Base-by-base conservation (phyloP, 2,888 invertebrate species). In the Orthosia gracilis region DNA sequence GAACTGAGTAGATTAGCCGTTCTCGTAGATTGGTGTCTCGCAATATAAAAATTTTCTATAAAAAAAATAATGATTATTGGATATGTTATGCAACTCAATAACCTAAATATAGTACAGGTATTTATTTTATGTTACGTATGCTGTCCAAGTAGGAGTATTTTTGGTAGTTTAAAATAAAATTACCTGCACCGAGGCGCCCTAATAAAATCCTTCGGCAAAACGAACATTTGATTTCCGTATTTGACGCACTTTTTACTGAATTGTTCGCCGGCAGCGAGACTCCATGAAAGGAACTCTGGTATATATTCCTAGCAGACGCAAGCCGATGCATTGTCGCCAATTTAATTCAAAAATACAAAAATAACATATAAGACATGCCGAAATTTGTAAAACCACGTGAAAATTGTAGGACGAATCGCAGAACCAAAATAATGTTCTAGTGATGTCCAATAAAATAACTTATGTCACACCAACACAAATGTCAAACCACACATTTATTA, bases 1-100 rank as follows among this genome's bases (percentile, higher is more conserved):
- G 94, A 89, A 85, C 90, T 92, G 47, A 94, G 83, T 23, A 91
- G 90, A 80, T 91, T 96, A 78, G 94, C 95, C 49, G 95, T 93
- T 91, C 90, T 95, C 45, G 96, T 96, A 65, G 96, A 96, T 80
- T 96, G 96, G 83, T 95, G 94, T 82, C 96, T 91, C 17, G 91
- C 76, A 54, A 88, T 80, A 76, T 92, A 86, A 50, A 92, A 65
- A 79, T 91, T 93, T 89, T 95, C 96, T 96, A 90, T 73, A 94
- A 94, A 57, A 63, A 26, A 88, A 87, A 59, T 13, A n/a, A 76
- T 3, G 81, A 73, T 66, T 55, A 70, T 49, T 66, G 13, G 61
- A 57, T 55, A 90, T 89, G 94, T 96, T 96, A 96, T 94, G 96
- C 96, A 96, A 96, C 89, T 87, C 61, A 78, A 72, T 89, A 91